Conservation (phyloP, 2,113 vertebrate genomes). For the Nibea albiflora region DNA sequence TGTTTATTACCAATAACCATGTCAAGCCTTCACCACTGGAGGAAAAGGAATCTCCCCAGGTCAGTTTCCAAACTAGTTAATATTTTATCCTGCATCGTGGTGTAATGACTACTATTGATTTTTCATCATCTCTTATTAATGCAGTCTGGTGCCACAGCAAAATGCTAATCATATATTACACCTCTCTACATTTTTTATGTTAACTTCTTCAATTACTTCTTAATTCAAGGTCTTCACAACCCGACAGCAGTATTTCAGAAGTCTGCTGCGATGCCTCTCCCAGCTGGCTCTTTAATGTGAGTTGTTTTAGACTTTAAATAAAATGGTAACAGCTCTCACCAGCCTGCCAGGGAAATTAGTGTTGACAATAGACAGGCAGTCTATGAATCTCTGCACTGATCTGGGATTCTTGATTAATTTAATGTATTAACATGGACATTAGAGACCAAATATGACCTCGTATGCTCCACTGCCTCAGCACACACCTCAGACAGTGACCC, state of each 20-base stretch:
- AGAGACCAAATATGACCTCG: conserved; percentile 52
- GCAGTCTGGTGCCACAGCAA: conserved; percentile 76
- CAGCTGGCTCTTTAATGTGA: conserved; percentile 24
- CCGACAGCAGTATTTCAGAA: conserved; percentile 21
- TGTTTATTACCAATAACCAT: conserved; percentile 79
- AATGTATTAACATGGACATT: conserved; percentile 34
- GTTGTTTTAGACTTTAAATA: conserved; percentile 31
- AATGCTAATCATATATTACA: conserved; percentile 77
- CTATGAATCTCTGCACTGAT: conserved; percentile 10
- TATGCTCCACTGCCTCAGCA: conserved; percentile 27
- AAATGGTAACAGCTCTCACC: conserved; percentile 22
- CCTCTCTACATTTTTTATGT: conserved; percentile 58
- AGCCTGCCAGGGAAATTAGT: conserved; percentile 12
- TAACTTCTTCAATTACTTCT: conserved; percentile 61
- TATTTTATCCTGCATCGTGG: conserved; percentile 81
- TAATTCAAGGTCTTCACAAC: conserved; percentile 37
- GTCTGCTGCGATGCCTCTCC: conserved; percentile 18
- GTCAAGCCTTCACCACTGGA: conserved; percentile 48
- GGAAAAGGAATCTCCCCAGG: conserved; percentile 71
- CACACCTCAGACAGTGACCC: conserved; percentile 50
- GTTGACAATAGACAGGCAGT: conserved; percentile 3
- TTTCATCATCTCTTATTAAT: conserved; percentile 86
- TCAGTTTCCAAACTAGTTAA: conserved; percentile 83
- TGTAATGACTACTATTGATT: conserved; percentile 84
- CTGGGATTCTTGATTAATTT: conserved; percentile 19